Evolutionary conservation across 2,797 vertebrate species (phyloP).

Genomic region (Sylvia borin): DNA sequence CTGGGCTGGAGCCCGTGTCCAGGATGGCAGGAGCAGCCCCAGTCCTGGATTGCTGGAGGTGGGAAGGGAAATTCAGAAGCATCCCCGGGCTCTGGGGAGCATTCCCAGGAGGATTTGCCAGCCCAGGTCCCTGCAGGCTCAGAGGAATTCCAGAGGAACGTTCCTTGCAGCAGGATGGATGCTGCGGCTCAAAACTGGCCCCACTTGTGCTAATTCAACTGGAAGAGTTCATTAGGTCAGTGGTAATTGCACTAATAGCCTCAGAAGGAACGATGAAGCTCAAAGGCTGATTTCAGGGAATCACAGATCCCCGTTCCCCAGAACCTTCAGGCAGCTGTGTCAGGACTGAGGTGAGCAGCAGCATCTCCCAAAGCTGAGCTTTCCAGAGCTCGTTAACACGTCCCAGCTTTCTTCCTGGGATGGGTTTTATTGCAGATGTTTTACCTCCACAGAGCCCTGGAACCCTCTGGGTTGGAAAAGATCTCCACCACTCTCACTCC

Average conservation of each 20-base stretch:
- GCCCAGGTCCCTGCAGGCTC: neutral
- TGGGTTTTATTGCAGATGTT: neutral
- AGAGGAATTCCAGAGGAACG: neutral
- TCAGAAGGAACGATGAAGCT: conserved; percentile 57
- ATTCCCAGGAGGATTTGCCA: neutral
- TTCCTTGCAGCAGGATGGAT: conserved; percentile 62
- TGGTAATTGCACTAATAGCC: conserved; percentile 59
- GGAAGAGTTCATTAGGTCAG: conserved; percentile 73
- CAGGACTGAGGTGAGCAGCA: neutral
- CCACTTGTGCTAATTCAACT: conserved; percentile 64
- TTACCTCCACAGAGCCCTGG: neutral
- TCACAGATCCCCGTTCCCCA: conserved; percentile 21
- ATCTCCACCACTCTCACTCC: fast-evolving
- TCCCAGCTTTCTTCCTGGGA: neutral
- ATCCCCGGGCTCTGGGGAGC: neutral
- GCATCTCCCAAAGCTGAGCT: neutral
- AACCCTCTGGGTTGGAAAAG: neutral
- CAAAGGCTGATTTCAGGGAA: conserved; percentile 57
- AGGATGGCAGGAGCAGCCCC: neutral
- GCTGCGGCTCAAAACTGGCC: conserved; percentile 44
- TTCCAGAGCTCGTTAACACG: neutral
- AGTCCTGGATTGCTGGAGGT: neutral
- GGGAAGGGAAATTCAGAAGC: neutral
- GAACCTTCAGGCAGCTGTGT: conserved; percentile 22
- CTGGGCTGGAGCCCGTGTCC: neutral